These are phyloP conservation scores for Gymnosoma rotundatum DNA, from an alignment of 2,888 invertebrate genomes.

Conservation along the genomic window DNA sequence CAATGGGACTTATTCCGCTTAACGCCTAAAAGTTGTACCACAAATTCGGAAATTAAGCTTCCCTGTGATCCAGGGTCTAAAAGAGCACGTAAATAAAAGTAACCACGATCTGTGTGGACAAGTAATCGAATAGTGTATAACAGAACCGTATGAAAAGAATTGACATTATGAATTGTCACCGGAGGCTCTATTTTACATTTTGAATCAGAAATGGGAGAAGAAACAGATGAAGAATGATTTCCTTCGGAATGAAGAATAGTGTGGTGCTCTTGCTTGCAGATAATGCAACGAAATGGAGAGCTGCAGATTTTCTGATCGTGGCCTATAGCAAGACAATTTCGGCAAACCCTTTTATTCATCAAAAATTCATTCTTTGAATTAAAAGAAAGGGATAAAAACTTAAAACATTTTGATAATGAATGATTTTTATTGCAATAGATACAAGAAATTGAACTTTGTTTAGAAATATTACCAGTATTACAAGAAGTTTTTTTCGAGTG, in stretches of 20 bases:
- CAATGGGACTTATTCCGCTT: not conserved
- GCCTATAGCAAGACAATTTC: not conserved
- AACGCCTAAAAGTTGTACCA: not conserved
- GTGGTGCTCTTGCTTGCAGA: not conserved
- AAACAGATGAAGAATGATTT: too few relatives aligned
- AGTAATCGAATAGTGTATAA: not conserved
- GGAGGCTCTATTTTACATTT: too few relatives aligned
- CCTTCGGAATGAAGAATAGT: not conserved
- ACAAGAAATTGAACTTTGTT: not conserved
- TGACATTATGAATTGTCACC: too few relatives aligned
- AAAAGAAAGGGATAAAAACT: too few relatives aligned
- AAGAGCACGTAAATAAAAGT: conserved; percentile 17
- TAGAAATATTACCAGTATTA: conserved; percentile 2
- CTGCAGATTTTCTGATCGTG: not conserved
- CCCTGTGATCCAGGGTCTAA: conserved; percentile 29
- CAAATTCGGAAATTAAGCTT: conserved; percentile 21
- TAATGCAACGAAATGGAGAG: not conserved
- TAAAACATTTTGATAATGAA: not conserved
- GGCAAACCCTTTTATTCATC: not conserved
- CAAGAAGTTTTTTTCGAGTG: not conserved
- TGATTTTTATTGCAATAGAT: conserved; percentile 4
- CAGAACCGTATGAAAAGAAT: not conserved
- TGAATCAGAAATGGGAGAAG: too few relatives aligned
- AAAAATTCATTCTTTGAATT: not conserved
- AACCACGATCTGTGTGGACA: not conserved